Conservation (phyloP, 2,113 vertebrate species). For the Periophthalmodon schlosseri region DNA sequence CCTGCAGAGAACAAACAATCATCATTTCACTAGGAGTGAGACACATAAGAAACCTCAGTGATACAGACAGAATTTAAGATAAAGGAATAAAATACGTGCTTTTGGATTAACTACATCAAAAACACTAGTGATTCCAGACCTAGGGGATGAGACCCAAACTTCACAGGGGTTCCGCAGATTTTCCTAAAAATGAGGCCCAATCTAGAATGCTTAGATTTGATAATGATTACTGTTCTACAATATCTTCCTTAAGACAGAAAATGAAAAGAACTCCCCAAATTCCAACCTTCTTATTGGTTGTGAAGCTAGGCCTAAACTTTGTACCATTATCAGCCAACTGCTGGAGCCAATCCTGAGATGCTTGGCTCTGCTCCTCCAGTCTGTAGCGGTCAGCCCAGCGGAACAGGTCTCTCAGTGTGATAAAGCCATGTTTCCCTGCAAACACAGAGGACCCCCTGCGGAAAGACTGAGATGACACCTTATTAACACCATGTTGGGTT, state of each 20-base stretch:
- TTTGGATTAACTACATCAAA: neutral
- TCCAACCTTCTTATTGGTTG: neutral
- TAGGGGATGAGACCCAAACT: too few species aligned
- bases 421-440: constrained; percentile 96
- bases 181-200: too few species aligned
- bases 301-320: neutral
- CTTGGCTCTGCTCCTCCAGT: constrained; percentile 81
- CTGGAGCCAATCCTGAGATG: constrained; percentile 91
- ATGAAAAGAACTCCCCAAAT: too few species aligned
- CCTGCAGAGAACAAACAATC: constrained; percentile 69
- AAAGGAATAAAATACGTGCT: neutral
- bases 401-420: constrained; percentile 94
- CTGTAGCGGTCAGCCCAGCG: constrained; percentile 96
- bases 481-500: neutral
- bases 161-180: too few species aligned
- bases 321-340: constrained; percentile 95
- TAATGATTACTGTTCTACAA: neutral
- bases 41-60: neutral
- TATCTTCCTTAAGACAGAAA: too few species aligned
- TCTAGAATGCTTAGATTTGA: neutral
- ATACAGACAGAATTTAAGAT: neutral
- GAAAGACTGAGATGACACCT: constrained; percentile 77
- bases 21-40: neutral
- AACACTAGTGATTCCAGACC: too few species aligned
- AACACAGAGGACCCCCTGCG: constrained; percentile 93